A percentile compares a stretch with the other conserved stretches of the same genome.
phyloP scores from a whole-genome alignment of 2,113 vertebrate species.

The Panthera tigris region DNA sequence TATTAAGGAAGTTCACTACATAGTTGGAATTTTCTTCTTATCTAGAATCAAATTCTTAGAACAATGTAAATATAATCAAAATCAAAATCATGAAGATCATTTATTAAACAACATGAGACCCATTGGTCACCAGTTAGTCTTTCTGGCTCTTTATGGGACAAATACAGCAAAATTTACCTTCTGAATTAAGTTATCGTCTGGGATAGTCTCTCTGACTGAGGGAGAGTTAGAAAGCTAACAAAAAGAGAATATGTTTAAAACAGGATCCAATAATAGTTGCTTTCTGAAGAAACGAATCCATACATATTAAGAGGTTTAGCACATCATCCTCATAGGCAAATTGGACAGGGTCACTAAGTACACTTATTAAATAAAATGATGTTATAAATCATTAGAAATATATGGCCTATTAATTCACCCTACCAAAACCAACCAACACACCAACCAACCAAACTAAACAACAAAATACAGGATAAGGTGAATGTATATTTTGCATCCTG shows the following conservation, averaged over 20 bases:
- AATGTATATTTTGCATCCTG: neutral
- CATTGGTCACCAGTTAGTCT: neutral
- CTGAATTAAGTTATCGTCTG: neutral
- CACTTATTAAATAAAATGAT: neutral
- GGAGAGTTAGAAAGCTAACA: neutral
- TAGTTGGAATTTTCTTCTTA: neutral
- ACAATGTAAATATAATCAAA: neutral
- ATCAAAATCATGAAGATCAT: neutral
- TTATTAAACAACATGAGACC: neutral
- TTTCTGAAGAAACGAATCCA: slow-evolving; percentile 27
- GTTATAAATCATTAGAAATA: neutral
- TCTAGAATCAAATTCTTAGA: neutral
- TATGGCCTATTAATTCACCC: neutral
- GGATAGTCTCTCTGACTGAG: neutral
- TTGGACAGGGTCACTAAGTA: neutral
- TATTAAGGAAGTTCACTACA: neutral
- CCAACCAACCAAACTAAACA: neutral
- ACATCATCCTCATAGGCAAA: neutral
- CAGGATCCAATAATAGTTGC: neutral
- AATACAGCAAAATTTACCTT: neutral
- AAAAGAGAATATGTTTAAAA: neutral
- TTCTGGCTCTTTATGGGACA: neutral
- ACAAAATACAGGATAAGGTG: neutral
- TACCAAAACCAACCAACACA: neutral
- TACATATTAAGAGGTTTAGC: neutral